A percentile compares a stretch with the other conserved stretches of the same genome.
These are phyloP conservation scores for Polydrusus cervinus DNA, from an alignment of 2,888 invertebrate species.

Conservation along the genomic window DNA sequence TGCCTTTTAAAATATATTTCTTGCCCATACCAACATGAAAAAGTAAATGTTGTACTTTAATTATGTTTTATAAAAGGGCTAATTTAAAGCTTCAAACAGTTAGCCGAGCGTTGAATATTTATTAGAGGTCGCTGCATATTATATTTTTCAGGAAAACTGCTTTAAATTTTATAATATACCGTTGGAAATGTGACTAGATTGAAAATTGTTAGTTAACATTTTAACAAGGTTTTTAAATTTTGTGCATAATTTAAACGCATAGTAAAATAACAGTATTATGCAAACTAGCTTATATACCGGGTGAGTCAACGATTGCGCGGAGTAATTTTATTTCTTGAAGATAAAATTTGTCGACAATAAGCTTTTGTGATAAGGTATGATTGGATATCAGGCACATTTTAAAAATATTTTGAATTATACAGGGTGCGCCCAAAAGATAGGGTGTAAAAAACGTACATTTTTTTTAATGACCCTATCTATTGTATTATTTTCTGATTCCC, in stretches of 20 bases:
- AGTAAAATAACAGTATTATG: background rate
- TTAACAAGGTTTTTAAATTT: conserved; percentile 32
- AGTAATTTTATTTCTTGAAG: too few relatives aligned
- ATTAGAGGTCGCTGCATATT: conserved; percentile 11
- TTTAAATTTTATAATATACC: conserved; percentile 31
- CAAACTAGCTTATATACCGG: background rate
- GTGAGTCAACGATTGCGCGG: too few relatives aligned
- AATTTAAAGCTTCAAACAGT: conserved; percentile 13
- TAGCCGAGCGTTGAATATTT: conserved; percentile 35
- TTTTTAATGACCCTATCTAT: too few relatives aligned
- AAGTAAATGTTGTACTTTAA: conserved; percentile 1
- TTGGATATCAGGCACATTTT: too few relatives aligned
- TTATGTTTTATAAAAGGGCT: background rate
- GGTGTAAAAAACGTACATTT: too few relatives aligned
- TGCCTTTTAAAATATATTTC: background rate
- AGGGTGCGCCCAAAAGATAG: too few relatives aligned
- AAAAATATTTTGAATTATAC: too few relatives aligned
- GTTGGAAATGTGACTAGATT: conserved; percentile 25
- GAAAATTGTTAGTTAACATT: conserved; percentile 43
- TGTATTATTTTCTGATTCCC: too few relatives aligned
- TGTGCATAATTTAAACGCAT: background rate
- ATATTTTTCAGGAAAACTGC: conserved; percentile 30
- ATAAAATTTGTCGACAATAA: too few relatives aligned
- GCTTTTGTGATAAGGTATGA: too few relatives aligned
- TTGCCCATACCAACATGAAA: background rate